Percentiles rank a stretch among this genome's conserved stretches.
phyloP scores from a whole-genome alignment of 35 echinoderm and acorn worm species.

The Chiridota heheva region DNA sequence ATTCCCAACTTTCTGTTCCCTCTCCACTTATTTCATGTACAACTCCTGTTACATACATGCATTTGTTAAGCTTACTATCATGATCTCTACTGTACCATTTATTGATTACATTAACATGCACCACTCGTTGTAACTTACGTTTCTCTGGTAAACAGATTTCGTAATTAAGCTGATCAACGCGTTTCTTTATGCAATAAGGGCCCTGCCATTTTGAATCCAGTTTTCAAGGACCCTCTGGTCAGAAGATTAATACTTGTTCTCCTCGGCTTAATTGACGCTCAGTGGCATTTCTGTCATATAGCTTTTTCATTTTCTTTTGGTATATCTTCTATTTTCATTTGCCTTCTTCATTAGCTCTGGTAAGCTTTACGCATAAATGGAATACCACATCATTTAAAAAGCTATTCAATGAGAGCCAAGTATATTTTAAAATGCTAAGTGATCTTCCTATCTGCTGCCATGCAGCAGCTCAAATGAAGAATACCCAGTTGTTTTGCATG shows the following conservation, averaged over 20 bases:
- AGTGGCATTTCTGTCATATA: constrained; percentile 36
- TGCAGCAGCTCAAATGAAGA: constrained; percentile 49
- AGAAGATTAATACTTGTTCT: constrained; percentile 37
- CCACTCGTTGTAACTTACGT: neutral
- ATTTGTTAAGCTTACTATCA: no score
- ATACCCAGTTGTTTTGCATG: neutral
- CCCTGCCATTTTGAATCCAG: constrained; percentile 51
- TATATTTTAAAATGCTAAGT: constrained; percentile 3
- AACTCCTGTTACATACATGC: no score
- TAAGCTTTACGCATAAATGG: constrained; percentile 1
- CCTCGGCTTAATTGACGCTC: constrained; percentile 23
- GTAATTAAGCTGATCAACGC: constrained; percentile 36
- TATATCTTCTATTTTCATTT: neutral
- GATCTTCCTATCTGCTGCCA: constrained; percentile 5
- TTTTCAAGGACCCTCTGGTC: constrained; percentile 24
- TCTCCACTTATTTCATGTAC: no score
- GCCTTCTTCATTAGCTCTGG: constrained; percentile 16
- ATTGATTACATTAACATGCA: no score
- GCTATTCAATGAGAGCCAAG: neutral
- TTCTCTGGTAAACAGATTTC: neutral
- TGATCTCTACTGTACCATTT: no score
- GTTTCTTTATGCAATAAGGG: neutral
- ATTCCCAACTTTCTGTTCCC: no score
- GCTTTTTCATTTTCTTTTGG: constrained; percentile 24
- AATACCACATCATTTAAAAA: neutral